These are phyloP conservation scores for Upupa epops DNA, from an alignment of 2,113 vertebrate species.

Conservation along the genomic window DNA sequence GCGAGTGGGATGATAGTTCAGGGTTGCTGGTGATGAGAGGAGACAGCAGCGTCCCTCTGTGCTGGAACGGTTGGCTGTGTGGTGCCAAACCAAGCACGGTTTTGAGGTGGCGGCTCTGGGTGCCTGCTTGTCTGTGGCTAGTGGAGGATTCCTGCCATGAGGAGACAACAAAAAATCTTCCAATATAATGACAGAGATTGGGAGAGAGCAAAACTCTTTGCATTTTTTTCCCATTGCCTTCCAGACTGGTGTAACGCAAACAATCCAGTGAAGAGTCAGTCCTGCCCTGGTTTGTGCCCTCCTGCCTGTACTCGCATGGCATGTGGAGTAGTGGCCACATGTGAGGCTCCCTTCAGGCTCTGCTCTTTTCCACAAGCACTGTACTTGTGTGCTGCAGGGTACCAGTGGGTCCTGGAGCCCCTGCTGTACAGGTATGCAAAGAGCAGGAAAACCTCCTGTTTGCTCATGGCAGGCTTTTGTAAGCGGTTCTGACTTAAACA, in stretches of 20 bases:
- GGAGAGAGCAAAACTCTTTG: not conserved
- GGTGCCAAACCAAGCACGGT: not conserved
- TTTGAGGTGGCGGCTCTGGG: not conserved
- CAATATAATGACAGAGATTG: not conserved
- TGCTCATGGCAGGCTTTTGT: not conserved
- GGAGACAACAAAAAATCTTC: not conserved
- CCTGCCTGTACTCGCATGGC: not conserved
- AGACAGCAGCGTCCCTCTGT: not conserved
- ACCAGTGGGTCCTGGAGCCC: not conserved
- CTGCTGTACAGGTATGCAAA: not conserved
- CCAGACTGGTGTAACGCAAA: not conserved
- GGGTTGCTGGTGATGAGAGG: not conserved
- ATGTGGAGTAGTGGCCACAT: not conserved
- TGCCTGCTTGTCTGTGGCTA: not conserved
- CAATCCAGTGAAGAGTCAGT: not conserved
- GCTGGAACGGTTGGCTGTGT: not conserved
- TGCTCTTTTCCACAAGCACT: not conserved
- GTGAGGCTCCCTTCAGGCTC: not conserved
- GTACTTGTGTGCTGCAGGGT: not conserved
- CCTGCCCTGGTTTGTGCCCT: not conserved
- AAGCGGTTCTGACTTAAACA: not conserved
- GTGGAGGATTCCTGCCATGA: not conserved
- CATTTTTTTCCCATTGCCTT: not conserved
- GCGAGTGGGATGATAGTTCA: accelerated
- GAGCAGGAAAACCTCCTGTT: not conserved